Evolutionary conservation across 92 coral and sea anemone genomes (phyloP).

Genomic region (Epizoanthus ramosus): DNA sequence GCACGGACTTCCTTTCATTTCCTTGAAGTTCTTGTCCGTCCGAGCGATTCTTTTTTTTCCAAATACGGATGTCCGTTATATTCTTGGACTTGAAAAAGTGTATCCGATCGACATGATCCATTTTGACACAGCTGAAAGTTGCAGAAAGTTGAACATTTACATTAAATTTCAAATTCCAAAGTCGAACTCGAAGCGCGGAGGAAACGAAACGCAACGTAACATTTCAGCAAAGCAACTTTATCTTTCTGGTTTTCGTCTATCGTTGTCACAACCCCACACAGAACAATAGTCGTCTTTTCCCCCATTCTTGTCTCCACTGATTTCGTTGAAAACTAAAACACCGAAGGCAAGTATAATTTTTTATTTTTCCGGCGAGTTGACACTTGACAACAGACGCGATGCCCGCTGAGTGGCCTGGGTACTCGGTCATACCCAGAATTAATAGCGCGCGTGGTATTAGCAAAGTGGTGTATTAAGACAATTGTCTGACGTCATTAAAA

Average conservation of each 20-base stretch:
- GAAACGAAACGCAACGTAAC: no score
- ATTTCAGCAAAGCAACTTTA: not conserved
- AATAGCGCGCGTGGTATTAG: not conserved
- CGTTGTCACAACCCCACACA: not conserved
- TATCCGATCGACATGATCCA: not conserved
- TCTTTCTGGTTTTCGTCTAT: not conserved
- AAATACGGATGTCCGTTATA: not conserved
- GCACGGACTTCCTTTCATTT: not conserved
- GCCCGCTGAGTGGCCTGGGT: not conserved
- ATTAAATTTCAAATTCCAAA: no score
- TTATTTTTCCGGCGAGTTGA: not conserved
- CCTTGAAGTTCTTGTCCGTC: not conserved
- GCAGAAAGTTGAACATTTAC: no score
- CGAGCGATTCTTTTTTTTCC: not conserved
- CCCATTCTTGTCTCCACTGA: not conserved
- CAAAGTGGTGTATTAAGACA: not conserved
- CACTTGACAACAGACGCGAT: no score
- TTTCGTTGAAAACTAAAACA: not conserved
- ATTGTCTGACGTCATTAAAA: no score
- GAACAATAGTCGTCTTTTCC: not conserved
- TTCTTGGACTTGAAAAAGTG: not conserved
- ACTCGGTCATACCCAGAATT: not conserved
- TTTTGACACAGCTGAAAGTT: not conserved
- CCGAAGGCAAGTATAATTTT: not conserved
- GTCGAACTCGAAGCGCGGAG: no score